Base-by-base conservation (phyloP, 1,140 invertebrate species). In the Manduca sexta region DNA sequence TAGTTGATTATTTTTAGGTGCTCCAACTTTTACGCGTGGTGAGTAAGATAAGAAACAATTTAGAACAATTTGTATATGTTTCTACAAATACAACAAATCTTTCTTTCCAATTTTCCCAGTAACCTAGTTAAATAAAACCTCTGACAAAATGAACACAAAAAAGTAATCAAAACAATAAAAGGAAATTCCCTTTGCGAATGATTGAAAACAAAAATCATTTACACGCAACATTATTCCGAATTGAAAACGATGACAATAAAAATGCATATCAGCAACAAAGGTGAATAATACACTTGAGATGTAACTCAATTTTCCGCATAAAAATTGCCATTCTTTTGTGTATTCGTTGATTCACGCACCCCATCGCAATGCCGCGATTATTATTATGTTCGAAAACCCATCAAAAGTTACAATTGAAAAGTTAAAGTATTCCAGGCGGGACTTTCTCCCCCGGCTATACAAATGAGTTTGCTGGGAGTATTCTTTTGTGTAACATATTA, bases 341-440 rank as follows among this genome's bases (percentile, higher is more conserved):
- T 55, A 71, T 66, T 72, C 66, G 68, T 73, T 74, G 73, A 83
- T 83, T 74, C 65, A 57, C 71, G 64, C 76, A 69, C 81, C 74
- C 79, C 73, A 74, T 48, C 39, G 56, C 73, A 69, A 80, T 79
- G 68, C 60, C 64, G 52, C 74, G 78, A 83, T 83, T 84, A 84
- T 84, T 84, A 81, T 81, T 83, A 76, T 72, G 70, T 82, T 84
- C 74, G 77, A 79, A 84, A 84, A 84, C 77, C 79, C 79, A 84
- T 83, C 81, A 83, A 78, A 84, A 84, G 77, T 84, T 83, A 80
- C 81, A 84, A 84, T 84, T 84, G 81, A 84, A 83, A 85, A 83
- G 79, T 83, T 85, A 85, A 83, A 83, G 82, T 80, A 82, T 83
- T 77, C 79, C 77, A 67, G 53, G 63, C 52, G 77, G 77, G 74